Base-by-base conservation (phyloP, 2,113 vertebrate species). In the Oxyura jamaicensis region DNA sequence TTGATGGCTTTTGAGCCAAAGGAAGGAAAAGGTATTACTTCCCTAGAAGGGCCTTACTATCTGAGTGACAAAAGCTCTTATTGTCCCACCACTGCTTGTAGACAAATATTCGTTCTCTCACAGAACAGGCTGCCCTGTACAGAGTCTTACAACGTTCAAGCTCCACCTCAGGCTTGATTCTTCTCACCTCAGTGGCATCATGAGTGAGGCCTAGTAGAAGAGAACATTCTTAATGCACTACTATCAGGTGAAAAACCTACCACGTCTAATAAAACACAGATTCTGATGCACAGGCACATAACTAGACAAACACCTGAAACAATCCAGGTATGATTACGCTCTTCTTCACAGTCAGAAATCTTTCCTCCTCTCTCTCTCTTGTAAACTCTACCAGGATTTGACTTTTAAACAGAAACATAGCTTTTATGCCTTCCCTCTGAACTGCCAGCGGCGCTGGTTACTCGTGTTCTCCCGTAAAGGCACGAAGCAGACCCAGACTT, bases 391-490 rank as follows among this genome's bases (percentile, higher is more conserved):
- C 11, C 17, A 19, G 60, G 26, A 68, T 12, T 5, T 2, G 23
- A 28, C 56, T 78, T 33, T 44, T 11, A n/a, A 28, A 8, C 9
- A 9, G 15, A 29, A 36, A 6, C 11, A 8, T 10, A 29, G n/a
- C 33, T 29, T n/a, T 8, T 15, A 4, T 11, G 10, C 31, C 31
- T 2, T 41, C 7, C 59, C 2, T 31, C 1, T 5, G 10, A 10
- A 4, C 4, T 1, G 39, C 73, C 73, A 7, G 65, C 29, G 11
- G 52, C 48, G 11, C 82, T 4, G 35, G 28, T 25, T 13, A 7
- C 60, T 3, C 21, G 33, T 9, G 33, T 55, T 35, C 8, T 19
- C 22, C 9, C 31, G 1, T 0, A 8, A 13, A 1, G 19, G 60
- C 65, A 8, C 36, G 22, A 26, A 22, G 35, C 20, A 0, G 16